Base-by-base conservation (phyloP, 37 sponge, comb jelly and placozoan species). In the Cliona cf. orientalis region DNA sequence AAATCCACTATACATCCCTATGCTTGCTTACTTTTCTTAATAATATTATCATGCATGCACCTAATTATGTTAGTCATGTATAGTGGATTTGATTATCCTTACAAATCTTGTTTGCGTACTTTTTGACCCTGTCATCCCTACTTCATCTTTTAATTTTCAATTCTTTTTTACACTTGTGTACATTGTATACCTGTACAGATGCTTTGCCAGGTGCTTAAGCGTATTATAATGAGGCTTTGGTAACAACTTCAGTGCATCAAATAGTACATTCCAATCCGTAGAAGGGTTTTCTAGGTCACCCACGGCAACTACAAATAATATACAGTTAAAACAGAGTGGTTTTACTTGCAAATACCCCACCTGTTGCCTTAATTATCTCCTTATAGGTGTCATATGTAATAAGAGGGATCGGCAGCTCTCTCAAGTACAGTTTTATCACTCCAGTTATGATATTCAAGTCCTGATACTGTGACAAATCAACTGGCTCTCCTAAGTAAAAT, bases 331-430 rank as follows among this genome's bases (percentile, higher is more conserved):
- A 26, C 14, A 14, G 6, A 61, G 17, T 61, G 28, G 26, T 61
- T 61, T 21, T 28, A 61, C 63, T 14, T 14, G 14, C 53, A 49
- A 9, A 49, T 14, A 49, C 9, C 80, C n/a, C 19, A 80, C 82
- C 31, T 2, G 79, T 61, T 1, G 58, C 69, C 39, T 69, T 75
- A 29, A 76, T 84, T 4, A 84, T 55, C 19, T 69, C 70, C n/a
- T 35, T 75, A 58, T 84, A 91, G 17, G 72, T 72, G 74, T 85
- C 81, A 80, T 61, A 86, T 7, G 87, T 66, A 5, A 91, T 79
- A 22, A 92, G 59, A 33, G 93, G 93, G 1, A 85, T 88, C 31
- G 93, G 93, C 31, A 92, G 79, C 37, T 85, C 89, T 58, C 93
- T 80, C 28, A 92, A 67, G 56, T 72, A 92, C 41, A 88, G 77